phyloP scores from a whole-genome alignment of 2,888 invertebrate species.

The Acleris cristana region DNA sequence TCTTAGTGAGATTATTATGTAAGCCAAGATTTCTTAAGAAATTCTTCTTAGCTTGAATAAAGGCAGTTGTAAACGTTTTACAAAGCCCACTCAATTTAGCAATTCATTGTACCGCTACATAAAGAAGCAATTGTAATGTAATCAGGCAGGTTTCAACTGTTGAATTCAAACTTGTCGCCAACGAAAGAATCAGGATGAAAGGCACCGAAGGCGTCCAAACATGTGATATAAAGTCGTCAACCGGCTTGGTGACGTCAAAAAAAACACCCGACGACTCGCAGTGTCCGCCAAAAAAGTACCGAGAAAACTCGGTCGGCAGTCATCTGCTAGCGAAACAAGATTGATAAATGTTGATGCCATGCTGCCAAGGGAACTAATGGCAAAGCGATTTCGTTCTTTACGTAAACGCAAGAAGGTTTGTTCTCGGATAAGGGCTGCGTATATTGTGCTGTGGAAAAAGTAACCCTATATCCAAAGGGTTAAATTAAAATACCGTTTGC shows the following conservation, averaged over 20 bases:
- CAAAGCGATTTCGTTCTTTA: conserved; percentile 48
- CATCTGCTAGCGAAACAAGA: conserved; percentile 47
- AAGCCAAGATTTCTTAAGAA: no score
- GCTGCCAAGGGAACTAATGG: conserved; percentile 52
- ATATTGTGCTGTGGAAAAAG: conserved; percentile 44
- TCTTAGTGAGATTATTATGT: no score
- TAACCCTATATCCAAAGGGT: conserved; percentile 41
- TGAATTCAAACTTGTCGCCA: conserved; percentile 26
- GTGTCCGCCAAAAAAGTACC: conserved; percentile 53
- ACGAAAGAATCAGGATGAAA: conserved; percentile 7
- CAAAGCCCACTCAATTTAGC: no score
- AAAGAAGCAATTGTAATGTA: no score
- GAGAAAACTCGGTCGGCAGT: conserved; percentile 55
- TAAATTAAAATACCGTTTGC: conserved; percentile 42
- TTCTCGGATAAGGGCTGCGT: conserved; percentile 13
- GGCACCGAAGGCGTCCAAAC: conserved; percentile 17
- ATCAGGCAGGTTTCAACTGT: neutral
- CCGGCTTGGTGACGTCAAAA: conserved; percentile 48
- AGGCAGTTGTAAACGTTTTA: no score
- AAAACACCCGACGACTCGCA: conserved; percentile 45
- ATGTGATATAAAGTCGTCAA: conserved; percentile 47
- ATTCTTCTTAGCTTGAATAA: no score
- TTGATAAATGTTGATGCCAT: conserved; percentile 48
- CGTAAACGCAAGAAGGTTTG: conserved; percentile 43
- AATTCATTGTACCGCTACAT: no score